Evolutionary conservation across 2,797 vertebrate genomes (phyloP), one percentile per base, ranked within the genome.

Genomic region (Pangasius krempfi): DNA sequence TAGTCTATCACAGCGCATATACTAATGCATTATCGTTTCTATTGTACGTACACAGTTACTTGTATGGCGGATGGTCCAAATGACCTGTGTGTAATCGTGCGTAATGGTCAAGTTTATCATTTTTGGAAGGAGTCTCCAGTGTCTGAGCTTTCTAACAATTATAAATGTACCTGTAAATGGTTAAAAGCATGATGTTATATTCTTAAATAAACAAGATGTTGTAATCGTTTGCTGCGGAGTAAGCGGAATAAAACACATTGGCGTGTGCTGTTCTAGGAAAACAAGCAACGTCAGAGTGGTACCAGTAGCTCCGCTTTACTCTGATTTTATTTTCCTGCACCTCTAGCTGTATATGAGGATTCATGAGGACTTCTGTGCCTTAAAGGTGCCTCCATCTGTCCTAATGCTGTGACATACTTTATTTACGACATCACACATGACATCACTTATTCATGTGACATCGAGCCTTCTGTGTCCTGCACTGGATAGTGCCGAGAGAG

Each of bases 391-490:
- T 75, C 4, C 22, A 25, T 75, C 25, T 0, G n/a, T 81, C 30
- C n/a, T 60, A 50, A 66, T 47, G 25, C 13, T 20, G 5, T 83
- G 37, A 64, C 60, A 44, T 82, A 33, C 12, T 80, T 56, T 58
- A 81, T 62, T 82, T 44, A 79, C 6, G 6, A 80, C 78, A 80
- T 54, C 76, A 13, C 54, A 40, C 54, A 81, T 64, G 37, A 62
- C 37, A 56, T 84, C 56, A 82, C 37, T 82, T 62, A 62, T 81
- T n/a, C 50, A 80, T 30, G 27, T 44, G 60, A 47, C 60, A 68
- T 68, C 62, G 4, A 68, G 22, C 16, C 5, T 50, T 66, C 37
- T 12, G 44, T 52, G 44, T 84, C 47, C 18, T 50, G 62, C 18
- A 13, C n/a, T 33, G 50, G 72, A 47, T 12, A 75, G 72, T 25